Base-by-base conservation (phyloP, 2,888 invertebrate species). In the Fissipunctia ypsillon region DNA sequence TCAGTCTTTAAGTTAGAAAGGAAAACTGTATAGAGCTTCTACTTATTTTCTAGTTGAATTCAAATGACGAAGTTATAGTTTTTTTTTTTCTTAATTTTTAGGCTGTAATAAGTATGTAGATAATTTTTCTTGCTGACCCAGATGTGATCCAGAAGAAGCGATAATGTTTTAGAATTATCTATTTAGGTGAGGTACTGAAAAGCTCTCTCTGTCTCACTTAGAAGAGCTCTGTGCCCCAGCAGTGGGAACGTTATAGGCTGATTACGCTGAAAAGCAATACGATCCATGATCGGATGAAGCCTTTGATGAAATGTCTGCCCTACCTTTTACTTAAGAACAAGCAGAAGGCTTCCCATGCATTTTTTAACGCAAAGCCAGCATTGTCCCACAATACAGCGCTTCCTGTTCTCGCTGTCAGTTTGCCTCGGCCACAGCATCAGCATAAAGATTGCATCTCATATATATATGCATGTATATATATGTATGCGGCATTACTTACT, bases 401-500 rank as follows among this genome's bases (percentile, higher is more conserved):
- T 28, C 57, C 43, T 48, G 61, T 61, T 66, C 70, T 61, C n/a
- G 52, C 35, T 52, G 64, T 38, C 66, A 48, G 52, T 50, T 68
- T 77, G 52, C 57, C 66, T 54, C 52, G 9, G n/a, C 52, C 57
- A 28, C 61, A 38, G 35, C 45, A 69, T 78, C 78, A 80, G 54
- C 69, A 73, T 81, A 67, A 59, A 73, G 25, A 78, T 69, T 67
- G 59, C 73, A 65, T 81, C 78, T 81, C 63, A 31, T 81, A 70
- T 28, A 69, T 63, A 66, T n/a, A n/a, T n/a, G n/a, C n/a, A n/a
- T n/a, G n/a, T n/a, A n/a, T n/a, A n/a, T n/a, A n/a, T n/a, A 82
- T 68, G 83, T 71, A 71, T 65, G 19, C 22, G 64, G n/a, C 56
- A 78, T 68, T 60, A 45, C 56, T 68, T 70, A 57, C 64, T 31